phyloP scores from a whole-genome alignment of 2,797 vertebrate genomes.

The Petrocephalus sullivani region DNA sequence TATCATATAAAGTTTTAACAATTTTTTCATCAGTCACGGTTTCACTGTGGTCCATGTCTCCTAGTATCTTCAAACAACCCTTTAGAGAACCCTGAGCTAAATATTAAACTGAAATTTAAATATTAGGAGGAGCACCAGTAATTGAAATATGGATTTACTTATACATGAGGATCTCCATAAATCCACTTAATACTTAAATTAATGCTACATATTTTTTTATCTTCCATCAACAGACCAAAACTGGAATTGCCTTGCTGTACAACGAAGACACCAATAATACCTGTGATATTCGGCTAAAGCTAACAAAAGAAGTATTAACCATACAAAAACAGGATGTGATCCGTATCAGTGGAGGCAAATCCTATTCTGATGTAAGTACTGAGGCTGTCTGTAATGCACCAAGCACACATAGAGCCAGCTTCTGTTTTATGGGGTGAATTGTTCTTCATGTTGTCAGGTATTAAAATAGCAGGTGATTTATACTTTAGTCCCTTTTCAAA shows the following conservation, averaged over 20 bases:
- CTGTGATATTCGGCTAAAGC: conserved; percentile 80
- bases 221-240: conserved; percentile 75
- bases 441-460: not conserved
- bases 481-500: conserved; percentile 14
- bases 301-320: conserved; percentile 80
- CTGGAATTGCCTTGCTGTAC: conserved; percentile 76
- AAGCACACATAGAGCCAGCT: not conserved
- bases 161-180: not conserved
- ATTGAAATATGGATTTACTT: not conserved
- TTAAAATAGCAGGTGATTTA: conserved; percentile 19
- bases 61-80: not conserved
- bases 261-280: conserved; percentile 74
- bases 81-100: not conserved
- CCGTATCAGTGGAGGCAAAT: conserved; percentile 68
- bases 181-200: not conserved
- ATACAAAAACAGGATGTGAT: conserved; percentile 90
- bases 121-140: not conserved
- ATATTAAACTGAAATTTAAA: not conserved
- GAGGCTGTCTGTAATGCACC: conserved; percentile 34
- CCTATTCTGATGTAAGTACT: conserved; percentile 84
- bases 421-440: not conserved
- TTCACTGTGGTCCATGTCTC: not conserved
- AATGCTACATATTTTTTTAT: conserved; percentile 39
- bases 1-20: not conserved
- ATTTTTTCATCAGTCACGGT: not conserved